phyloP scores from a whole-genome alignment of 2,888 invertebrate species.

The Scaptomyza tumidula region DNA sequence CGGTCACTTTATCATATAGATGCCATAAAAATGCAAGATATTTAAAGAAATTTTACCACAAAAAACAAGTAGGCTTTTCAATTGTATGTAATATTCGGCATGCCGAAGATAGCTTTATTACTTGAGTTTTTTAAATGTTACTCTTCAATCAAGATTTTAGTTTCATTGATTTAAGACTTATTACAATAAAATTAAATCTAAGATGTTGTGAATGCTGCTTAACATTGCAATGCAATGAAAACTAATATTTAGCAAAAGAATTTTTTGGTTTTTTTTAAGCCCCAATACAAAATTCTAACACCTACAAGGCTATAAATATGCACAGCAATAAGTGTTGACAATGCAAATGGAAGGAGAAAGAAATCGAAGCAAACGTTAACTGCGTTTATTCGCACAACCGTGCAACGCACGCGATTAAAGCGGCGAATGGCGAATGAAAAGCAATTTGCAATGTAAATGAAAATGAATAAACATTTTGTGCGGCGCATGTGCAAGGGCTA shows the following conservation, averaged over 20 bases:
- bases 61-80: too few relatives aligned
- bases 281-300: conserved; percentile 7
- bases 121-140: too few relatives aligned
- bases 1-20: too few relatives aligned
- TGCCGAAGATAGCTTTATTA: too few relatives aligned
- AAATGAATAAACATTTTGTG: conserved; percentile 56
- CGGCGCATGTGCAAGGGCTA: conserved; percentile 58
- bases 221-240: neutral
- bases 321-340: conserved; percentile 49
- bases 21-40: too few relatives aligned
- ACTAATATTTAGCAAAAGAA: neutral
- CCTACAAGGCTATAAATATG: conserved; percentile 28
- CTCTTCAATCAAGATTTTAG: too few relatives aligned
- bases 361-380: conserved; percentile 28
- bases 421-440: conserved; percentile 60
- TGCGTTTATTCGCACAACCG: conserved; percentile 60
- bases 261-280: conserved; percentile 3
- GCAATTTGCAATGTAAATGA: conserved; percentile 73
- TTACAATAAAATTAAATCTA: too few relatives aligned
- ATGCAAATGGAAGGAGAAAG: conserved; percentile 24
- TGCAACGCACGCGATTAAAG: conserved; percentile 65
- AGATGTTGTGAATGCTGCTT: neutral
- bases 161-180: too few relatives aligned
- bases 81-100: too few relatives aligned
- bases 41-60: too few relatives aligned